Evolutionary conservation across 2,797 vertebrate genomes (phyloP).

Genomic region (Geotrypetes seraphini): DNA sequence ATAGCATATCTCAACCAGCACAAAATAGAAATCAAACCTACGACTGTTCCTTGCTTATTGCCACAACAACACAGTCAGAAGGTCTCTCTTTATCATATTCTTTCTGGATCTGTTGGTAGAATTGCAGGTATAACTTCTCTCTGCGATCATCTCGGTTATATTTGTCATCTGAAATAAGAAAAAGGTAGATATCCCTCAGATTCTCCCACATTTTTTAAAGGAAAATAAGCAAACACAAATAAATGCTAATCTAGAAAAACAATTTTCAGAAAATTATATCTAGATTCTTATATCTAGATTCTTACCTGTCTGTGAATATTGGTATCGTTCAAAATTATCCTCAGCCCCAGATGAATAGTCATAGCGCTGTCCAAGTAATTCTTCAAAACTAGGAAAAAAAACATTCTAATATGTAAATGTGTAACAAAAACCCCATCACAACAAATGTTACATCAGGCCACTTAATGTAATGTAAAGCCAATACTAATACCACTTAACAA

Average conservation of each 20-base stretch:
- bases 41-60: constrained; percentile 56
- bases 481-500: no score
- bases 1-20: no score
- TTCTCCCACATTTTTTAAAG: neutral
- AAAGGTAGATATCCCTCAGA: neutral
- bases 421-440: no score
- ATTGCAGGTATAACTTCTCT: constrained; percentile 53
- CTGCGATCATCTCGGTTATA: constrained; percentile 16
- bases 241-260: neutral
- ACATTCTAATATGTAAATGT: no score
- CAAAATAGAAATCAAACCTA: no score
- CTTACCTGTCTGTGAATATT: constrained; percentile 46
- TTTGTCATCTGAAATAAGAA: constrained; percentile 25
- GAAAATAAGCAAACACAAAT: neutral
- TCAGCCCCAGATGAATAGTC: constrained; percentile 28
- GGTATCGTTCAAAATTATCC: constrained; percentile 38
- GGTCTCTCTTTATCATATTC: constrained; percentile 34
- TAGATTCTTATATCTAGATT: neutral
- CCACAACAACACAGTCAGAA: constrained; percentile 59
- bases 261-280: neutral
- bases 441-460: no score
- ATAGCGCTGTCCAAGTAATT: constrained; percentile 37
- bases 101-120: constrained; percentile 59
- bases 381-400: constrained; percentile 46
- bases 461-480: no score